phyloP scores from a whole-genome alignment of 2,888 invertebrate genomes.

The Eilema sororculum region DNA sequence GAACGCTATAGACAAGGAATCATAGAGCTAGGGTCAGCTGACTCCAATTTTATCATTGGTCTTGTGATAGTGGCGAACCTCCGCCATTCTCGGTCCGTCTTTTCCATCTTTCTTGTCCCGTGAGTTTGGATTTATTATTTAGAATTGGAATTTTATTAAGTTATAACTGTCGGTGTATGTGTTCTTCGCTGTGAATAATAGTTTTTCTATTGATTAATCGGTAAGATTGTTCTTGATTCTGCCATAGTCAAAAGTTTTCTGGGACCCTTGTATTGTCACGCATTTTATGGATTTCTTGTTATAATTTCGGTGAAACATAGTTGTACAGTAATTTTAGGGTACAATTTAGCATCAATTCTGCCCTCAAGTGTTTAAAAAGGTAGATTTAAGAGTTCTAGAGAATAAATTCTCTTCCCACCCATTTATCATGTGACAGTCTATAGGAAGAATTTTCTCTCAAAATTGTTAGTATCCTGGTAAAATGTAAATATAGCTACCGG shows the following conservation, averaged over 20 bases:
- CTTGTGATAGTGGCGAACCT: slow-evolving; percentile 86
- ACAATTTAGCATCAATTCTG: slow-evolving; percentile 26
- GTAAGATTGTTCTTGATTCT: slow-evolving; percentile 70
- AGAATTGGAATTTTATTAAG: slow-evolving; percentile 50
- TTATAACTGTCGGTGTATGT: slow-evolving; percentile 67
- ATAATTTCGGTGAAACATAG: slow-evolving; percentile 18
- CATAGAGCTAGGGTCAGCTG: slow-evolving; percentile 85
- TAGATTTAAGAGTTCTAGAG: slow-evolving; percentile 5
- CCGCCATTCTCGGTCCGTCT: slow-evolving; percentile 86
- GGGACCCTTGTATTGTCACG: slow-evolving; percentile 59
- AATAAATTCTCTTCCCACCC: slow-evolving; percentile 47
- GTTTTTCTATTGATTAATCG: slow-evolving; percentile 51
- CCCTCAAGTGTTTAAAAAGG: not conserved
- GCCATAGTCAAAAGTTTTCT: slow-evolving; percentile 59
- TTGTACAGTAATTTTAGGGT: slow-evolving; percentile 7
- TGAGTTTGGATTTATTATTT: slow-evolving; percentile 77
- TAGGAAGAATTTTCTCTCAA: slow-evolving; percentile 22
- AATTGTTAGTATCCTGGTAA: not conserved
- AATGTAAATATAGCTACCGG: not conserved
- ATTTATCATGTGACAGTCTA: slow-evolving; percentile 62
- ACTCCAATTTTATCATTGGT: slow-evolving; percentile 86
- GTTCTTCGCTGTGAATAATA: slow-evolving; percentile 60
- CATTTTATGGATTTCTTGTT: slow-evolving; percentile 45
- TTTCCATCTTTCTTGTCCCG: slow-evolving; percentile 83
- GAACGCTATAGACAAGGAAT: slow-evolving; percentile 66